Conservation (phyloP, 2,797 vertebrate genomes). For the Vireo griseus region DNA sequence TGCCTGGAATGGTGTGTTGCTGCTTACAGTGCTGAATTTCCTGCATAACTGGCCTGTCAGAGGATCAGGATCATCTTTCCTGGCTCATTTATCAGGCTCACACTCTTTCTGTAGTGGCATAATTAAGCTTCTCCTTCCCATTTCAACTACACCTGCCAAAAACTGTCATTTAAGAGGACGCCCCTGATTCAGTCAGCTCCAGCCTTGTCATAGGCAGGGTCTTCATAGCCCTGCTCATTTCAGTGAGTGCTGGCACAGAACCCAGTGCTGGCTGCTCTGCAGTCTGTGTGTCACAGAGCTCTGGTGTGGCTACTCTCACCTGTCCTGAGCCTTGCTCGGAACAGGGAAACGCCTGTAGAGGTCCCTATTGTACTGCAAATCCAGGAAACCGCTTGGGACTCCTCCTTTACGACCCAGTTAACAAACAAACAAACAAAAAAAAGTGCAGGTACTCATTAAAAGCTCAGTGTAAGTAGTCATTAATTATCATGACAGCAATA, state of each 20-base stretch:
- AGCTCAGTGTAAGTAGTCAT: background rate
- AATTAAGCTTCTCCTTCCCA: conserved; percentile 14
- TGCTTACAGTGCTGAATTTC: conserved; percentile 47
- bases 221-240: background rate
- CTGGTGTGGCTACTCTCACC: rapidly evolving
- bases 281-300: background rate
- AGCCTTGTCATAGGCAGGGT: no score
- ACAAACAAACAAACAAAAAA: background rate
- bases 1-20: background rate
- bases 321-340: background rate
- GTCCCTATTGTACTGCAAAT: conserved; percentile 34
- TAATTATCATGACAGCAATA: conserved; percentile 1
- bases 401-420: background rate
- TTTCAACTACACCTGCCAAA: background rate
- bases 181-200: background rate
- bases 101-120: background rate
- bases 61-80: conserved; percentile 4
- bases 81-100: conserved; percentile 15
- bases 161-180: background rate
- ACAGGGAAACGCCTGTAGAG: background rate
- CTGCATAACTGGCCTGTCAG: conserved; percentile 42
- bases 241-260: background rate
- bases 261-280: background rate
- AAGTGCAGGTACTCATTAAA: background rate
- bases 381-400: background rate